Conservation (phyloP, 2,113 vertebrate species). For the Oreotrochilus melanogaster region DNA sequence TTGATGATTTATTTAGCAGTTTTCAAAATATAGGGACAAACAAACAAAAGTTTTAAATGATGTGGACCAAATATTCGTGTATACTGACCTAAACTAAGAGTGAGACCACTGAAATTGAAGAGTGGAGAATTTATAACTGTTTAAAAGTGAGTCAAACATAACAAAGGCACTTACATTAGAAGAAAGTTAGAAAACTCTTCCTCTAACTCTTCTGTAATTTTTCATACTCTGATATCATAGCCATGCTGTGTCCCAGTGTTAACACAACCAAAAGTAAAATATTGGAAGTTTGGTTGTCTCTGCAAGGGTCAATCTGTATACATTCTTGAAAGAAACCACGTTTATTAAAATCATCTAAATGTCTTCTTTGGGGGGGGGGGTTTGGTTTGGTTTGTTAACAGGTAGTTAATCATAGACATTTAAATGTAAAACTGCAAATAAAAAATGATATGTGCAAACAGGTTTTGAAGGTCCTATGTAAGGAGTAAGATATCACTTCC, state of each 20-base stretch:
- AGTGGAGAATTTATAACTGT: background rate
- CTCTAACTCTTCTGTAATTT: background rate
- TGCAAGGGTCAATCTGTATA: background rate
- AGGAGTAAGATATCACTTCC: background rate
- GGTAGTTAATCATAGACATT: background rate
- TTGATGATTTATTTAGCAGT: background rate
- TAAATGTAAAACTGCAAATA: background rate
- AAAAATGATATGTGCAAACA: background rate
- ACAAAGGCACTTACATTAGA: background rate
- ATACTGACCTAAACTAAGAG: background rate
- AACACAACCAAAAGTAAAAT: background rate
- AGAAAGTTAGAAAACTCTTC: background rate
- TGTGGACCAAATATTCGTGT: background rate
- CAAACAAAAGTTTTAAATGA: background rate
- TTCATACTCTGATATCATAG: background rate
- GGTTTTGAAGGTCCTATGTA: background rate
- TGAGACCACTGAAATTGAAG: background rate
- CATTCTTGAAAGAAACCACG: background rate
- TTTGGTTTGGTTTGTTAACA: too few species aligned
- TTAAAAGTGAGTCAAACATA: background rate
- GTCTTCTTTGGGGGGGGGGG: background rate
- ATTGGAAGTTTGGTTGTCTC: rapidly evolving
- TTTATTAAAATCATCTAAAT: background rate
- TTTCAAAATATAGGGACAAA: background rate
- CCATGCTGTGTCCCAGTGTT: background rate